Base-by-base conservation (phyloP, 1,140 invertebrate species). In the Cydia strobilella region DNA sequence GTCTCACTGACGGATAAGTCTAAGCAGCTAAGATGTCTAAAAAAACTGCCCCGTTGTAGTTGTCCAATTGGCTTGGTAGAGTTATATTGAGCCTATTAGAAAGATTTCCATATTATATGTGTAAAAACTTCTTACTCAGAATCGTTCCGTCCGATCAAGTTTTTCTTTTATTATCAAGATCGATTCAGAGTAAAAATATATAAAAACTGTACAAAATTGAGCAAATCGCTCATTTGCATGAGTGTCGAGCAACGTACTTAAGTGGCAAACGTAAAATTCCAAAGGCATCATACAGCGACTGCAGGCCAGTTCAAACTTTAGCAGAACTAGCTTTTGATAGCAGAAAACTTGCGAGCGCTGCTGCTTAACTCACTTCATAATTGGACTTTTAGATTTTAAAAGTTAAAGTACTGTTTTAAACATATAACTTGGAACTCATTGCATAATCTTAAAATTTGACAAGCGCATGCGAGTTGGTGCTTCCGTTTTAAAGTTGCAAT, bases 371-470 rank as follows among this genome's bases (percentile, higher is more conserved):
- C 54, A 59, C 54, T 59, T 23, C 54, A 20, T 59, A 59, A 59
- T 59, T 59, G 54, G 54, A 59, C 54, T 59, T 59, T 23, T 9
- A 59, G 20, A 59, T 59, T 59, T 59, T 23, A 59, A 59, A 59
- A 59, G 54, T 59, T 59, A 23, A 59, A 59, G 54, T 59, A 59
- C 54, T 59, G 54, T 59, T 59, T 59, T 59, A 59, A 59, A 59
- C 54, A 59, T 20, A 59, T 20, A 59, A 59, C 54, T 51, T 51
- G 18, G 54, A 23, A 12, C 51, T 54, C 18, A 23, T 59, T 59
- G 54, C 54, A 23, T 59, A 59, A 23, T 59, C 1, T 59, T 20
- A 59, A 23, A 18, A 51, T 51, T 10, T 23, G 18, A 59, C 15
- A 23, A 23, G 51, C 51, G 51, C 42, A 45, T 23, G 20, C 12